Base-by-base conservation (phyloP, 2,888 invertebrate genomes). In the Drosophila ustulata region DNA sequence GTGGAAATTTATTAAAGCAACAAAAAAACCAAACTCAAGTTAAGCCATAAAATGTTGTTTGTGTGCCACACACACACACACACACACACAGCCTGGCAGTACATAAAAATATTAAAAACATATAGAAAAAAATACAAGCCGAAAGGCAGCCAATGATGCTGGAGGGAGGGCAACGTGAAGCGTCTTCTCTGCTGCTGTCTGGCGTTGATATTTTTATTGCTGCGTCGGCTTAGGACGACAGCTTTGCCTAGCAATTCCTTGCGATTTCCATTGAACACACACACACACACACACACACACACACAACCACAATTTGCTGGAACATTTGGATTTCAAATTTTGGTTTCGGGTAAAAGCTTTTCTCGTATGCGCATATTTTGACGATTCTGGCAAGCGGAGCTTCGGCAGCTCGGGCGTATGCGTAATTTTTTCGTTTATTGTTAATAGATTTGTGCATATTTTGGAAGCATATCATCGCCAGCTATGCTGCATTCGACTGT, bases 1-100 rank as follows among this genome's bases (percentile, higher is more conserved):
- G 88, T 86, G 84, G 79, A 88, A 89, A 89, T 89, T 89, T 89
- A 86, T 89, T 84, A 86, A 81, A 78, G 82, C 82, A 78, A 80
- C 70, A 65, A 51, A 13, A 18, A 34, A 66, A 61, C 45, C 26
- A 56, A 63, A 69, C 57, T 63, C 58, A 80, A 75, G 75, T 82
- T 78, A 65, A 80, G 82, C 82, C 80, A 80, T 88, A 81, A 89
- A 89, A 79, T 79, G 71, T 72, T 59, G 63, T 73, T 75, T 41
- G n/a, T 46, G 56, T 49, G 18, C 32, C 18, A 11, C 34, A 34
- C 49, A 25, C 58, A 43, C 23, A 30, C 32, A 32, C 53, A 30
- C 52, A 51, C 13, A n/a, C n/a, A 13, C 25, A 18, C 41, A 32
- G 34, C 18, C 7, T 52, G 56, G 66, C 32, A 70, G 84, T 81